Evolutionary conservation across 30 jellyfish, hydroid and myxozoan species (phyloP).

Genomic region (Rhopilema esculentum): DNA sequence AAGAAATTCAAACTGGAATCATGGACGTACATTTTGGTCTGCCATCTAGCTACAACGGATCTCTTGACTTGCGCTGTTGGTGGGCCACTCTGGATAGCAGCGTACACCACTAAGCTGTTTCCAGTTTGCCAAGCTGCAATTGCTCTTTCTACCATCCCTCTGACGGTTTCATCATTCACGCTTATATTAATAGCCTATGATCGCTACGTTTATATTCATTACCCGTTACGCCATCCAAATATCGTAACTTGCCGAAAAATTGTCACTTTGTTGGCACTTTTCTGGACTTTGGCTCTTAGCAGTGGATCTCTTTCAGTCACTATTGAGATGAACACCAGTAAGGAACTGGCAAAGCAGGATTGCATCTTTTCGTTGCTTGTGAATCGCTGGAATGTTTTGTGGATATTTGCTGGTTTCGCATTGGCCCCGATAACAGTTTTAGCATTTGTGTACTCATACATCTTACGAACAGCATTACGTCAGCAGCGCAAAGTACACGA

Average conservation of each 20-base stretch:
- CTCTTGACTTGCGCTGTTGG: slow-evolving; percentile 22
- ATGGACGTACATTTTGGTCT: slow-evolving; percentile 44
- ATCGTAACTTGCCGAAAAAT: slow-evolving; percentile 40
- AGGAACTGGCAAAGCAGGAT: background rate
- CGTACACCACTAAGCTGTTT: slow-evolving; percentile 19
- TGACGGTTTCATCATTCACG: slow-evolving; percentile 25
- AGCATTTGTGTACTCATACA: slow-evolving; percentile 14
- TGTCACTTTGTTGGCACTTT: slow-evolving; percentile 2
- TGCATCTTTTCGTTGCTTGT: slow-evolving; percentile 3
- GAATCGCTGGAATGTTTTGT: slow-evolving; percentile 33
- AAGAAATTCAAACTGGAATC: slow-evolving; percentile 2
- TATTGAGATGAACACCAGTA: background rate
- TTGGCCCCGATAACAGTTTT: slow-evolving; percentile 4
- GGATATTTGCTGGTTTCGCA: slow-evolving; percentile 3
- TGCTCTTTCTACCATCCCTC: background rate
- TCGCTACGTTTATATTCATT: slow-evolving; percentile 33
- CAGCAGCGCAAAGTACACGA: slow-evolving; percentile 11
- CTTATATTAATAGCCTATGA: slow-evolving; percentile 48
- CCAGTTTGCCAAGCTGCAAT: slow-evolving; percentile 43
- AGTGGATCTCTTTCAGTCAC: background rate
- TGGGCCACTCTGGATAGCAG: slow-evolving; percentile 63
- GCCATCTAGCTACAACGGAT: slow-evolving; percentile 44
- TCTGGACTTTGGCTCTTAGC: slow-evolving; percentile 28
- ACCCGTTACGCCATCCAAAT: slow-evolving; percentile 24
- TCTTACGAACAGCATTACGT: slow-evolving; percentile 33